Evolutionary conservation across 2,113 vertebrate genomes (phyloP), one percentile per base, ranked within the genome.

Genomic region (Corydoras maculifer): DNA sequence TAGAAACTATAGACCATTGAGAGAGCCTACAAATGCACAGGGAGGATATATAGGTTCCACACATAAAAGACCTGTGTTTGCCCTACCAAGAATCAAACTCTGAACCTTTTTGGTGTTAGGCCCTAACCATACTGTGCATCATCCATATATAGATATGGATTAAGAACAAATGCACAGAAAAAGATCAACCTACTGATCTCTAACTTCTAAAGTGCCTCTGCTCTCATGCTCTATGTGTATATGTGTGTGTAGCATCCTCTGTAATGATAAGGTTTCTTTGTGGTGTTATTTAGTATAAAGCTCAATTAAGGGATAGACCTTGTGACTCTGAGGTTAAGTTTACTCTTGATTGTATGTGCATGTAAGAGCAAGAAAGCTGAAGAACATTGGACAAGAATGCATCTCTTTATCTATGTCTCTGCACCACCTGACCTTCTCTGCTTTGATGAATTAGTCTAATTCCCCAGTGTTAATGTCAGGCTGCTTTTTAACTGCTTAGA

Each of bases 401-500:
- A 60, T 5, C 75, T 67, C 51, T 74, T 72, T 68, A 12, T 30
- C 4, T 67, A 51, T 71, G 55, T 32, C 73, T 67, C 67, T 75
- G 63, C 73, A 73, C 73, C 80, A 70, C 62, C 29, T 51, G 15
- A 14, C 51, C 55, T 31, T 49, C 50, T 49, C 32, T 58, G 53
- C 43, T 14, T 49, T 65, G 54, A 65, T 65, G 25, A 68, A 72
- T 68, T 68, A 31, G 31, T 29, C 62, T 51, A 25, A 74, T 43
- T 74, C 31, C 8, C 59, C 54, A 18, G 14, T 81, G 83, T 72
- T 84, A 65, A 68, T 53, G 74, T 75, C 70, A 75, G 82, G 65
- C 74, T 77, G 76, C 64, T 73, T 29, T 72, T 72, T 58, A 66
- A 82, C 83, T 85, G 83, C 76, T 79, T 79, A 71, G 62, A 68